Evolutionary conservation across 2,888 invertebrate genomes (phyloP).

Genomic region (Neoascia interrupta): DNA sequence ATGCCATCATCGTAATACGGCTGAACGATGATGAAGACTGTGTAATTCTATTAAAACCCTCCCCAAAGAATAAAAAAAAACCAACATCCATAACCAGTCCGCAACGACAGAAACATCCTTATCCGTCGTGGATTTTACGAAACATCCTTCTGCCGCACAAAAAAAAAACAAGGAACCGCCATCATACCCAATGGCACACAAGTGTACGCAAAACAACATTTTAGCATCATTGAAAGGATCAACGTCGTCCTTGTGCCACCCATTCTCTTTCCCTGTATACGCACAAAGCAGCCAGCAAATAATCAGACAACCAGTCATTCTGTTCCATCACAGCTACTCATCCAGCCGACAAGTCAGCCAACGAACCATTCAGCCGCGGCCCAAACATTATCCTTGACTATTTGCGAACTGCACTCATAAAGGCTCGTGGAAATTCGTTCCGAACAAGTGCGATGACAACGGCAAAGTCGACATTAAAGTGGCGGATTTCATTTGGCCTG

Average conservation of each 20-base stretch:
- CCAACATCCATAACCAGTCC: constrained; percentile 27
- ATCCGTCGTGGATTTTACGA: constrained; percentile 28
- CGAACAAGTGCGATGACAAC: constrained; percentile 43
- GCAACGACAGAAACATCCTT: constrained; percentile 37
- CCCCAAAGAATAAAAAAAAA: constrained; percentile 11
- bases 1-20: constrained; percentile 30
- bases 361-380: too few relatives aligned
- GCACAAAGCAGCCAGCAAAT: constrained; percentile 37
- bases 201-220: constrained; percentile 36
- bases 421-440: constrained; percentile 41
- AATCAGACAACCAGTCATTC: constrained; percentile 32
- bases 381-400: constrained; percentile 52
- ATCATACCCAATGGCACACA: constrained; percentile 35
- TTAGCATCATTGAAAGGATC: constrained; percentile 35
- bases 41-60: constrained; percentile 57
- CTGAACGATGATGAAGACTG: constrained; percentile 56
- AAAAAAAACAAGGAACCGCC: constrained; percentile 22
- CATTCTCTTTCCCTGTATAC: constrained; percentile 10
- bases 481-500: constrained; percentile 15
- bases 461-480: constrained; percentile 42
- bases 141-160: constrained; percentile 6
- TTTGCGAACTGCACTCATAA: constrained; percentile 56
- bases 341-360: too few relatives aligned
- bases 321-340: constrained; percentile 42
- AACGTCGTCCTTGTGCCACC: constrained; percentile 3